These are phyloP conservation scores for Momotus momota DNA, from an alignment of 2,797 vertebrate species.

Conservation along the genomic window DNA sequence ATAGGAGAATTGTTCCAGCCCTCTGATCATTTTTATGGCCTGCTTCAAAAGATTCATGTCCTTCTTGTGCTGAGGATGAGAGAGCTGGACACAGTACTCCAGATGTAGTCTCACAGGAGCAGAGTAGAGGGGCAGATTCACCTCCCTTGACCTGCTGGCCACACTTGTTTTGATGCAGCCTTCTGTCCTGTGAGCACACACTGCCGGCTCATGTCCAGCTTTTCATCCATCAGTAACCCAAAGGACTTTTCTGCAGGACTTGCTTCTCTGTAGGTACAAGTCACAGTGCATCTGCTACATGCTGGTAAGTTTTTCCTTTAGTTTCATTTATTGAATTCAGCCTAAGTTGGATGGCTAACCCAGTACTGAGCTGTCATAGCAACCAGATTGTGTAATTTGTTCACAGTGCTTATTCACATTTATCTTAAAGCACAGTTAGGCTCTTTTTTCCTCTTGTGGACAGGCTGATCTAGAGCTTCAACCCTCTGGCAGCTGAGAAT, in stretches of 20 bases:
- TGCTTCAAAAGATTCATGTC: neutral
- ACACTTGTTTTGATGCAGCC: neutral
- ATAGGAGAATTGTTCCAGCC: neutral
- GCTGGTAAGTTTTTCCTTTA: slow-evolving; percentile 2
- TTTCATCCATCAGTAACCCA: neutral
- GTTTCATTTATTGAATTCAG: neutral
- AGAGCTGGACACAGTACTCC: neutral
- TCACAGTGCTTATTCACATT: slow-evolving; percentile 21
- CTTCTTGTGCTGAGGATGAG: neutral
- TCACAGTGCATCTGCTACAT: neutral
- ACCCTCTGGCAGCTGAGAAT: neutral
- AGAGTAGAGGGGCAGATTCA: neutral
- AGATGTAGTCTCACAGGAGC: neutral
- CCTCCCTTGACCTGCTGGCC: neutral
- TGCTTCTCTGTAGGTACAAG: neutral
- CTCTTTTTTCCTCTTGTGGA: slow-evolving; percentile 20
- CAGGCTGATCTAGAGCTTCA: neutral
- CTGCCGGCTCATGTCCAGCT: neutral
- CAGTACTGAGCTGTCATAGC: slow-evolving; percentile 58
- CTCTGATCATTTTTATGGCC: neutral
- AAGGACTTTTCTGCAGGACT: neutral
- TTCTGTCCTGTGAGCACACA: neutral
- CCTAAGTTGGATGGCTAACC: slow-evolving; percentile 3
- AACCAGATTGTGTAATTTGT: slow-evolving; percentile 56
- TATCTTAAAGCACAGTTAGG: slow-evolving; percentile 25